A percentile compares a stretch with the other conserved stretches of the same genome.
phyloP scores from a whole-genome alignment of 64 coral and sea anemone genomes.

The Montipora efflorescens region DNA sequence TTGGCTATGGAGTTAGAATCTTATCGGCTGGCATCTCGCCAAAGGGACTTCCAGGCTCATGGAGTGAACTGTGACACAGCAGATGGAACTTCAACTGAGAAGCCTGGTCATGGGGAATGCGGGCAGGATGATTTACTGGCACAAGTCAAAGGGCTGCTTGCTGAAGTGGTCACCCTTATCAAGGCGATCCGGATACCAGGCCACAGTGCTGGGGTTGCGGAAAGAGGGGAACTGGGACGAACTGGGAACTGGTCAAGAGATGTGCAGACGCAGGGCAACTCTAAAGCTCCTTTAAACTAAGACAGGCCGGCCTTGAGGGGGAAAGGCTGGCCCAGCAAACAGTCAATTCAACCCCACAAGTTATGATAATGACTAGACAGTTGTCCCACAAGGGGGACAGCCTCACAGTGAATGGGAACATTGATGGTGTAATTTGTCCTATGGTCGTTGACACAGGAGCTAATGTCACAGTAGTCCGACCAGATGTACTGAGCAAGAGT shows the following conservation, averaged over 20 bases:
- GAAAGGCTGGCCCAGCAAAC: neutral
- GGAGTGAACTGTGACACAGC: neutral
- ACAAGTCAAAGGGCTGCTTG: neutral
- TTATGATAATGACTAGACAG: conserved; percentile 4
- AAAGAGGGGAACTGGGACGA: conserved; percentile 10
- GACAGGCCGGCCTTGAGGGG: conserved; percentile 2
- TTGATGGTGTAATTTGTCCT: neutral
- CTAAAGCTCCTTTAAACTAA: conserved; percentile 23
- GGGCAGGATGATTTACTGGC: neutral
- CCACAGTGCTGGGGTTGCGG: conserved; percentile 47
- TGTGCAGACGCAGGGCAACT: neutral
- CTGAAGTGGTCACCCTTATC: neutral
- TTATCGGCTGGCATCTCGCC: conserved; percentile 24
- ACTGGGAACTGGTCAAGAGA: neutral
- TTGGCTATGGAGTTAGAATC: conserved; percentile 46
- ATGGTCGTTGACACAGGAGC: conserved; percentile 55
- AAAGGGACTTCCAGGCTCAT: neutral
- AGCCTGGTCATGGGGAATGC: neutral
- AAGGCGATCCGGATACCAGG: no score
- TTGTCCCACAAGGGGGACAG: neutral
- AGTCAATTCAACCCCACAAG: neutral
- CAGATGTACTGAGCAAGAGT: conserved; percentile 36
- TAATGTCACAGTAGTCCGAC: conserved; percentile 44
- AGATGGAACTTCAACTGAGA: neutral
- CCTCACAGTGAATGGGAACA: neutral